phyloP scores from a whole-genome alignment of 2,113 vertebrate species.

The Microcebus tavaratra region DNA sequence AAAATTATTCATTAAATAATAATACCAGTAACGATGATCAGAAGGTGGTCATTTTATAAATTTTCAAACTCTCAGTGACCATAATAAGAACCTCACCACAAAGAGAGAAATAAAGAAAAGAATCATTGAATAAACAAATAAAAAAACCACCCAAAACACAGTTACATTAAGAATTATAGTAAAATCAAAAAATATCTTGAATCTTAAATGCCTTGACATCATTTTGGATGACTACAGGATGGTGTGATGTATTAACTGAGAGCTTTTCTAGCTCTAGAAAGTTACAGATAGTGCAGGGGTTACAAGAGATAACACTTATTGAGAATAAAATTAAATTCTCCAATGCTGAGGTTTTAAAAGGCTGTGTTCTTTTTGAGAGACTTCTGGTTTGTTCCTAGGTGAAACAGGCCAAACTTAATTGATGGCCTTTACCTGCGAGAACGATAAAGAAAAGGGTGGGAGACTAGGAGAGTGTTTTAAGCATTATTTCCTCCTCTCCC shows the following conservation, averaged over 20 bases:
- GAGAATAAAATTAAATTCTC: not conserved
- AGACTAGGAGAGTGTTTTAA: not conserved
- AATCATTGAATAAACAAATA: not conserved
- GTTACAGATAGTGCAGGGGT: not conserved
- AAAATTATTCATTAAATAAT: constrained; percentile 7
- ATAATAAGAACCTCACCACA: not conserved
- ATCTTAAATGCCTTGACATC: not conserved
- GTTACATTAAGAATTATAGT: not conserved
- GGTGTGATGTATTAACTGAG: not conserved
- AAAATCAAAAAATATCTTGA: not conserved
- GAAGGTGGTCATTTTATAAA: not conserved
- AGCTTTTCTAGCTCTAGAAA: not conserved
- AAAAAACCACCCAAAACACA: not conserved
- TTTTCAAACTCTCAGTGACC: not conserved
- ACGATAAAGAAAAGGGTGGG: not conserved
- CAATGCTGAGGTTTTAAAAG: not conserved
- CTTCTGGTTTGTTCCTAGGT: not conserved
- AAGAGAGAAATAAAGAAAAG: not conserved
- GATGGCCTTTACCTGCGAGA: not conserved
- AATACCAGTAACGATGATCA: not conserved
- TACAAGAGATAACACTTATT: not conserved
- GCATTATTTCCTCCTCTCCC: not conserved
- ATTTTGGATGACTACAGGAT: not conserved
- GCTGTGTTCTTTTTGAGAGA: not conserved
- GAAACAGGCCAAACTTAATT: not conserved